Percentiles rank a stretch among this genome's conserved stretches.
phyloP scores from a whole-genome alignment of 2,113 vertebrate species.

The Heteronetta atricapilla region DNA sequence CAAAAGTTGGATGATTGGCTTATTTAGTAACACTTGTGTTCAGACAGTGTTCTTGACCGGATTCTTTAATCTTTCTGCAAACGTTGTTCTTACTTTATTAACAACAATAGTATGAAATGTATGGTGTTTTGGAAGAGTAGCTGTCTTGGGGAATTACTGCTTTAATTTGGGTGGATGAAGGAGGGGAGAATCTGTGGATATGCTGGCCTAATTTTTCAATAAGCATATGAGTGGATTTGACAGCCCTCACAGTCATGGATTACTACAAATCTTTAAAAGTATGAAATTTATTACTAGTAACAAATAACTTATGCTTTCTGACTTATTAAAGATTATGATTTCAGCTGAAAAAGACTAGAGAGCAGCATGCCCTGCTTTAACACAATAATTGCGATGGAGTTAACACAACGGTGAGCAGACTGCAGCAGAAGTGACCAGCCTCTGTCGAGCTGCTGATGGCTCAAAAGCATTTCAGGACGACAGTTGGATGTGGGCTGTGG shows the following conservation, averaged over 20 bases:
- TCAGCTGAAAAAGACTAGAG: neutral
- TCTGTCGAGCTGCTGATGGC: fast-evolving
- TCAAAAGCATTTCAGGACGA: neutral
- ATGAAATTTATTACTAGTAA: constrained; percentile 26
- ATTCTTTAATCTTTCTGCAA: constrained; percentile 50
- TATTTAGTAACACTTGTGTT: constrained; percentile 33
- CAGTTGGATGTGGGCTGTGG: neutral
- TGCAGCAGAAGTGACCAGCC: neutral
- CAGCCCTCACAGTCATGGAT: constrained; percentile 13
- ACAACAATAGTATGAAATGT: neutral
- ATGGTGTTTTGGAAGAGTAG: neutral
- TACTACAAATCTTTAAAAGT: constrained; percentile 20
- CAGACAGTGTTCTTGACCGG: constrained; percentile 4
- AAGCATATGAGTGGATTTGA: constrained; percentile 40
- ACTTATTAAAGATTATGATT: neutral
- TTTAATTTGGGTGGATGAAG: constrained; percentile 18
- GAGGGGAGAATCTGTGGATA: neutral
- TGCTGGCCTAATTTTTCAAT: constrained; percentile 24
- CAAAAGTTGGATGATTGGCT: neutral
- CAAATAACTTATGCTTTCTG: constrained; percentile 2
- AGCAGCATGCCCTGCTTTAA: neutral
- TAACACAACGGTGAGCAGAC: neutral
- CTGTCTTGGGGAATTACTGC: constrained; percentile 32
- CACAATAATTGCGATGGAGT: neutral
- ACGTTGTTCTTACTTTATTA: constrained; percentile 37